Percentiles rank a stretch among this genome's conserved stretches.
Evolutionary conservation across 30 jellyfish, hydroid and myxozoan species (phyloP).

Genomic region (Turritopsis rubra): DNA sequence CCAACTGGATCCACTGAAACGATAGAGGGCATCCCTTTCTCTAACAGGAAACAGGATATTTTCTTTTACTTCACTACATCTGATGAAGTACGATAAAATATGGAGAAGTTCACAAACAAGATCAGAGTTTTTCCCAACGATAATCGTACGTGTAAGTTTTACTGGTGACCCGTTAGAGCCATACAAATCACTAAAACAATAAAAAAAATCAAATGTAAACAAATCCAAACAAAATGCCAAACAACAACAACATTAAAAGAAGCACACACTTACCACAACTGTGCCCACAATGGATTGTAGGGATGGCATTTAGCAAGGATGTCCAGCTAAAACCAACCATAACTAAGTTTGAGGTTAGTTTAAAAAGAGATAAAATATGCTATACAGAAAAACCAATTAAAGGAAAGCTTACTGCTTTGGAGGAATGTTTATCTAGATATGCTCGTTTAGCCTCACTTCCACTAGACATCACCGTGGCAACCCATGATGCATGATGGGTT

Average conservation of each 20-base stretch:
- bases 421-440: conserved; percentile 81
- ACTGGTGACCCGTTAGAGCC: conserved; percentile 79
- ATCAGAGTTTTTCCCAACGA: conserved; percentile 73
- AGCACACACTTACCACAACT: conserved; percentile 86
- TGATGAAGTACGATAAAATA: conserved; percentile 67
- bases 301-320: conserved; percentile 94
- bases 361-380: too few species aligned
- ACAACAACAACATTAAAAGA: not conserved
- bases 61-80: conserved; percentile 83
- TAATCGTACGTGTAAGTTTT: conserved; percentile 63
- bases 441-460: conserved; percentile 71
- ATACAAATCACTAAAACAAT: conserved; percentile 68
- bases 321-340: conserved; percentile 67
- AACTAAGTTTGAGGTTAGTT: too few species aligned
- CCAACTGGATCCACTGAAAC: conserved; percentile 28
- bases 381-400: conserved; percentile 1
- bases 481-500: conserved; percentile 96
- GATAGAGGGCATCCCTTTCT: conserved; percentile 20
- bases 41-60: conserved; percentile 30
- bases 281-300: conserved; percentile 97
- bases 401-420: conserved; percentile 54
- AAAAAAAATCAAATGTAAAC: not conserved
- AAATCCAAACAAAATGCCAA: not conserved
- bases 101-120: conserved; percentile 61
- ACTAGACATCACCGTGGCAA: conserved; percentile 89